These are phyloP conservation scores for Sesia bembeciformis DNA, from an alignment of 2,888 invertebrate species.

Conservation along the genomic window DNA sequence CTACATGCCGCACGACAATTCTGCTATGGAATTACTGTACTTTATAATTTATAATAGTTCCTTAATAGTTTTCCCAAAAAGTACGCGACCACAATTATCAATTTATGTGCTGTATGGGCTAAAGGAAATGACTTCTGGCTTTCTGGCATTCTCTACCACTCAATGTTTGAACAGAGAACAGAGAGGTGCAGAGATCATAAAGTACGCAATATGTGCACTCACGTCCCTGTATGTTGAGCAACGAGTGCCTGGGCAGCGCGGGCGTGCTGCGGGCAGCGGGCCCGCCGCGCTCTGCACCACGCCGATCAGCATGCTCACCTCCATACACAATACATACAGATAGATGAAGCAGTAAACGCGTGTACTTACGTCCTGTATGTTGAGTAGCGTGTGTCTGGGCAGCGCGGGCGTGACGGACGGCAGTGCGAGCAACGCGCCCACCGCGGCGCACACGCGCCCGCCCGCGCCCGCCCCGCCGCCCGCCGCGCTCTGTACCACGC, in stretches of 20 bases:
- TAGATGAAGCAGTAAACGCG: neutral
- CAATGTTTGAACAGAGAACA: no score
- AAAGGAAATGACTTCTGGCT: no score
- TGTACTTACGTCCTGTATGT: constrained; percentile 54
- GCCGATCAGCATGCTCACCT: constrained; percentile 67
- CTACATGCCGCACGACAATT: no score
- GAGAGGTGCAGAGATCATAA: no score
- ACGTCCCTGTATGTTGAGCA: constrained; percentile 62
- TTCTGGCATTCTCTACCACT: no score
- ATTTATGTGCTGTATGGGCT: no score
- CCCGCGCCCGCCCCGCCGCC: constrained; percentile 11
- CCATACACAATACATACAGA: neutral
- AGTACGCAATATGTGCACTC: no score
- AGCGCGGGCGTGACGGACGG: constrained; percentile 50
- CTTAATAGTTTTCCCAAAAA: no score
- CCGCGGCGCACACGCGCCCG: constrained; percentile 50
- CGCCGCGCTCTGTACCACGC: constrained; percentile 50
- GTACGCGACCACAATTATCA: no score
- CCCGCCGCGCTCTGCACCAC: constrained; percentile 47
- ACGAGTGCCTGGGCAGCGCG: constrained; percentile 51
- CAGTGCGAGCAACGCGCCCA: constrained; percentile 57
- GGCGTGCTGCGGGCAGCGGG: constrained; percentile 51
- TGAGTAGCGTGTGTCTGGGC: constrained; percentile 57
- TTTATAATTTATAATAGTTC: no score
- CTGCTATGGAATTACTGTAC: no score